Percentiles rank a stretch among this genome's conserved stretches.
Evolutionary conservation across 1,140 invertebrate genomes (phyloP).

Genomic region (Lepidurus couesii): DNA sequence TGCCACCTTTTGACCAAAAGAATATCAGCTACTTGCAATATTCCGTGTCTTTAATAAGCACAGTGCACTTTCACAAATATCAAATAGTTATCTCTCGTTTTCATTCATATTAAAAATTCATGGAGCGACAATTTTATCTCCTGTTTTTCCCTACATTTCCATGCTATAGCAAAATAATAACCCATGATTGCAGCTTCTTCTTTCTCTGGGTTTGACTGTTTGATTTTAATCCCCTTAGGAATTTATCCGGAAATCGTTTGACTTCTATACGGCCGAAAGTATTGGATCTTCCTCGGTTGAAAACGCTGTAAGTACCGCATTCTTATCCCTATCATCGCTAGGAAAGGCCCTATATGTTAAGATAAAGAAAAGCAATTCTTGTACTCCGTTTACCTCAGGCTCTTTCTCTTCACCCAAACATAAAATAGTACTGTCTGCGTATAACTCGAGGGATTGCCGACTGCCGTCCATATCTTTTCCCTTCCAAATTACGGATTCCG

Average conservation of each 20-base stretch:
- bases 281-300: slow-evolving; percentile 23
- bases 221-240: not conserved
- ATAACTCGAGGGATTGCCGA: slow-evolving; percentile 14
- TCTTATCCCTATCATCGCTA: not conserved
- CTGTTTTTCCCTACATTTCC: slow-evolving; percentile 5
- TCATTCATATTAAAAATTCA: not conserved
- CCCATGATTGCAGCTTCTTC: slow-evolving; percentile 1
- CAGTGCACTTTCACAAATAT: not conserved
- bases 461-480: not conserved
- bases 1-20: too few relatives aligned
- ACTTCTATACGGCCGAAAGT: slow-evolving; percentile 12
- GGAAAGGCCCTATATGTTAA: not conserved
- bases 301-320: slow-evolving; percentile 26
- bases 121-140: not conserved
- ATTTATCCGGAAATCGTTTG: slow-evolving; percentile 12
- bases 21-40: too few relatives aligned
- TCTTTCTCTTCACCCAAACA: not conserved
- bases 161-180: not conserved
- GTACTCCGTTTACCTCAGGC: not conserved
- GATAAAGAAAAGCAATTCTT: slow-evolving; percentile 24
- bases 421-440: not conserved
- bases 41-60: too few relatives aligned
- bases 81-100: slow-evolving; percentile 33
- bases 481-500: not conserved
- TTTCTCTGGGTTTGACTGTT: slow-evolving; percentile 11